phyloP scores from a whole-genome alignment of 1,140 invertebrate genomes.

The roundworm (Caenorhabditis elegans) region DNA sequence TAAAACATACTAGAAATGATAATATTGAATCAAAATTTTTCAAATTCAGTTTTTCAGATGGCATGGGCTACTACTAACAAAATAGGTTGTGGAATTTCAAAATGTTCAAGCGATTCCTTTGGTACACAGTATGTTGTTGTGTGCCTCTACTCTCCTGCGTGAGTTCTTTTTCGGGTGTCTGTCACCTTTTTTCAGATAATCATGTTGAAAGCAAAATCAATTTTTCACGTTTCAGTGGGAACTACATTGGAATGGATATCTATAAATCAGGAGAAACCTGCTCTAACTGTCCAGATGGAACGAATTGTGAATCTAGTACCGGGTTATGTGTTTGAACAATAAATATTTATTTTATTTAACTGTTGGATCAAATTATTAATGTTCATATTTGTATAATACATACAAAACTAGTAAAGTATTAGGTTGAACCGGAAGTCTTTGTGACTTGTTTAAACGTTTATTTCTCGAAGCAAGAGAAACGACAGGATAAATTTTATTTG shows the following conservation, averaged over 20 bases:
- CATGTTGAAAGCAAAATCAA: background rate
- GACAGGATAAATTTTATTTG: too few relatives aligned
- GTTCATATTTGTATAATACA: too few relatives aligned
- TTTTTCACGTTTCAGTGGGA: background rate
- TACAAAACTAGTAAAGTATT: too few relatives aligned
- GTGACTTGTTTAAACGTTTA: too few relatives aligned
- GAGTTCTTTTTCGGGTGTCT: background rate
- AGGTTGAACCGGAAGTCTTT: too few relatives aligned
- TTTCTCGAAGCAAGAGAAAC: too few relatives aligned
- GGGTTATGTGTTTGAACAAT: background rate
- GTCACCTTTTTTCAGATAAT: background rate
- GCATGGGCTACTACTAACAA: background rate
- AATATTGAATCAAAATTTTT: too few relatives aligned
- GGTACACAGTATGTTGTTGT: background rate
- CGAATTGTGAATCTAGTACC: background rate
- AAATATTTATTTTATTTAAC: background rate
- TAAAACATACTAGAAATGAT: too few relatives aligned
- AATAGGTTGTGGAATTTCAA: slow-evolving; percentile 27
- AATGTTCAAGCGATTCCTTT: background rate
- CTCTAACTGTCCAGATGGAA: background rate
- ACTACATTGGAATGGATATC: background rate
- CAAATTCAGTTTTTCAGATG: slow-evolving; percentile 35
- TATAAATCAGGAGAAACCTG: background rate
- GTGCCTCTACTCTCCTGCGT: background rate
- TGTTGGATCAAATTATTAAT: background rate